Evolutionary conservation across 1,140 invertebrate genomes (phyloP), one percentile per base, ranked within the genome.

Genomic region (Propsilocerus akamusi): DNA sequence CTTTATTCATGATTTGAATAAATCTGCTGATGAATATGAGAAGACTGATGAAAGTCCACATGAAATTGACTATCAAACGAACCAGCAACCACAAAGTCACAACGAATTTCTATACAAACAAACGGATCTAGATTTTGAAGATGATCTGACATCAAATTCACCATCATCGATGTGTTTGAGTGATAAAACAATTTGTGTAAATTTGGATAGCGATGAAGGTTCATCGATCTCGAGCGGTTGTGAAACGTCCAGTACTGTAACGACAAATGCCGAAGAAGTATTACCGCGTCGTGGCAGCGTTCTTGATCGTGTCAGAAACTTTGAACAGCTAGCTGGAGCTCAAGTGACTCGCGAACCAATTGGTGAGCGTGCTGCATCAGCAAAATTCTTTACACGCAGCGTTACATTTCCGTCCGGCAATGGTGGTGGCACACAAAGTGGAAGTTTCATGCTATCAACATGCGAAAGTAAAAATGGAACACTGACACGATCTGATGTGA

Each of bases 181-280:
- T 41, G 34, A 41, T 7, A 41, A 41, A 60, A 64, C 64, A 56
- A 69, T 70, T 66, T 72, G 61, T 63, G 62, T 72, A 60, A 65
- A 70, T 59, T 63, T 63, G 53, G 75, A 78, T 53, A 75, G 74
- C 59, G 81, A 84, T 63, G 80, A 83, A 58, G 81, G 81, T 53
- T 76, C 73, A 48, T 77, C 75, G n/a, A 78, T 83, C 58, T 83
- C 81, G 48, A 82, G 78, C 52, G 81, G 81, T 46, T 84, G 80
- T 62, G 81, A 84, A 60, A 82, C 80, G 4, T 77, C 80, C n/a
- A 82, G 80, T 59, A 83, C 80, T 2, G 77, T 74, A n/a, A 72
- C 71, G 25, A 72, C 66, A 6, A 41, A 41, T 41, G 34, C 34
- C 22, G 34, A 41, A 20, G 34, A 41, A 17, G 22, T 68, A 71